Conservation (phyloP, 2,797 vertebrate species). For the Sebastes melanostomus region DNA sequence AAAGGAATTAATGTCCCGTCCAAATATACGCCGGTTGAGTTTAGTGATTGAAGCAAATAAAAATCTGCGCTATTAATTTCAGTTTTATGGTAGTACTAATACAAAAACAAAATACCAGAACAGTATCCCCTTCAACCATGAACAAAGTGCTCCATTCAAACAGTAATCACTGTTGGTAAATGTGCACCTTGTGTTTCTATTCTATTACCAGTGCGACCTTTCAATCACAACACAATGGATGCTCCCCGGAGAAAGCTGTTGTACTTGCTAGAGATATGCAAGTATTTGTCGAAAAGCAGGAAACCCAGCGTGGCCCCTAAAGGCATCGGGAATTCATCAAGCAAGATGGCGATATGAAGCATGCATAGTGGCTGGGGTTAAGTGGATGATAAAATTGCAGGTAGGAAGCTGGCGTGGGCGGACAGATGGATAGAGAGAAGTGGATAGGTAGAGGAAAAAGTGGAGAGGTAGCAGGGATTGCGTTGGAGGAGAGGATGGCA, state of each 20-base stretch:
- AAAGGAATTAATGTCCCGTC: too few relatives aligned
- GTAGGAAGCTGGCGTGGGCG: conserved; percentile 39
- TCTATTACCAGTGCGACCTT: neutral
- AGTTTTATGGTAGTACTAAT: neutral
- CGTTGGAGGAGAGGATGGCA: conserved; percentile 25
- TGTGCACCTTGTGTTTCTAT: conserved; percentile 13
- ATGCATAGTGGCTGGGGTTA: conserved; percentile 12
- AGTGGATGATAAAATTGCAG: conserved; percentile 42
- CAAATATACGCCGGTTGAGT: too few relatives aligned
- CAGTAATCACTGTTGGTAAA: neutral
- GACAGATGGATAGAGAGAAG: conserved; percentile 6
- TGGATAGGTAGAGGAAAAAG: neutral
- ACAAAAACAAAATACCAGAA: neutral
- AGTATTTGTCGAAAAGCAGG: conserved; percentile 8
- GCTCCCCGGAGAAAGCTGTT: neutral
- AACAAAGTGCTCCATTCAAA: neutral
- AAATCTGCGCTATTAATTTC: fast-evolving
- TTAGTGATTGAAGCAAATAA: too few relatives aligned
- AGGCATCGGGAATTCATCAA: conserved; percentile 11
- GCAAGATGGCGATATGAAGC: neutral
- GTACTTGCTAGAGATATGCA: conserved; percentile 3
- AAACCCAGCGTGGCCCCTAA: neutral
- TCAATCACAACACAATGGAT: neutral
- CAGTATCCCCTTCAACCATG: neutral
- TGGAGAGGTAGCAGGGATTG: conserved; percentile 4